Evolutionary conservation across 1,140 invertebrate species (phyloP).

Genomic region (Hyposmocoma kahamanoa): DNA sequence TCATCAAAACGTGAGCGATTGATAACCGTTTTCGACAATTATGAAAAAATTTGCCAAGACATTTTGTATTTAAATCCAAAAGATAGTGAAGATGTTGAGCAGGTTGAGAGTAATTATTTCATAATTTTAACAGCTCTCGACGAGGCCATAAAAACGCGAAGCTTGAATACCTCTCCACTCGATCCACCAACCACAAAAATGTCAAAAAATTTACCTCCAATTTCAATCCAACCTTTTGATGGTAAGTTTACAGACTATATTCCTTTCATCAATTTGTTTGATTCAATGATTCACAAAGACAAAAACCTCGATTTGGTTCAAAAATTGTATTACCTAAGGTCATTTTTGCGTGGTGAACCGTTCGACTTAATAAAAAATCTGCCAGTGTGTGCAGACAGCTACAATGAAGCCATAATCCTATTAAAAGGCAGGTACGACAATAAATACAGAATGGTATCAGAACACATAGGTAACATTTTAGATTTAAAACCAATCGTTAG

Average conservation of each 20-base stretch:
- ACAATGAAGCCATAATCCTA: constrained; percentile 6
- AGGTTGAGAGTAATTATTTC: background rate
- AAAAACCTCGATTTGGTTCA: constrained; percentile 5
- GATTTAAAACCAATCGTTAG: background rate
- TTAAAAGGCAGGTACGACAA: constrained; percentile 6
- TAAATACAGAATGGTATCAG: constrained; percentile 8
- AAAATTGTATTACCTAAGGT: constrained; percentile 14
- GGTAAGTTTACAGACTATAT: constrained; percentile 11
- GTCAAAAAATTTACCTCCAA: constrained; percentile 9
- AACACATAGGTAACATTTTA: background rate
- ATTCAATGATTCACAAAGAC: constrained; percentile 10
- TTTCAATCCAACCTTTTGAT: constrained; percentile 2
- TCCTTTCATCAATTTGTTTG: constrained; percentile 7
- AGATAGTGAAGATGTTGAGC: background rate
- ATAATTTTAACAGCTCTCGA: background rate
- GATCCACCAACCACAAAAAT: background rate
- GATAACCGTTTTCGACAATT: background rate
- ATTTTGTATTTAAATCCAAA: background rate
- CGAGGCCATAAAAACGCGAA: background rate
- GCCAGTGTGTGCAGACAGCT: constrained; percentile 4
- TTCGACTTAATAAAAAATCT: constrained; percentile 15
- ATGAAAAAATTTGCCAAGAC: background rate
- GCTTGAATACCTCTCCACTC: background rate
- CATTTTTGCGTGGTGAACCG: constrained; percentile 11
- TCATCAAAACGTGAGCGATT: background rate